Evolutionary conservation across 2,888 invertebrate genomes (phyloP), one percentile per base, ranked within the genome.

Genomic region (Dolichopus griseipennis): DNA sequence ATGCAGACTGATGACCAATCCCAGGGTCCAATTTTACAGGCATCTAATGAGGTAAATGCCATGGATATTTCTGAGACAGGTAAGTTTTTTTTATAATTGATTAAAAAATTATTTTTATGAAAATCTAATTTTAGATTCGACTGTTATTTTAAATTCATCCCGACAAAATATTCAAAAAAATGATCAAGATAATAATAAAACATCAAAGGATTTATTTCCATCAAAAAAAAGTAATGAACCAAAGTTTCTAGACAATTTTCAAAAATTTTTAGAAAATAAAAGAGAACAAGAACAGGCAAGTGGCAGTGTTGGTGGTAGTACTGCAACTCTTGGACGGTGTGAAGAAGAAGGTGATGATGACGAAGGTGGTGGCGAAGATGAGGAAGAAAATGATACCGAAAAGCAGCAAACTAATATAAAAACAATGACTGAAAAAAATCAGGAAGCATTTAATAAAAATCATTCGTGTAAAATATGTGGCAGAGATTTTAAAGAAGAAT

Each of bases 241-340:
- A 52, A 52, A 52, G 18, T 52, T 52, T 52, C 15, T 52, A 52
- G 52, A 52, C 18, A 52, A 52, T 52, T 52, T 52, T 52, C 52
- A 52, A 52, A 52, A 52, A 52, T 52, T 52, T 52, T 52, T 52
- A 52, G 52, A 52, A 52, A 52, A 52, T 15, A 52, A 52, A 52
- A 52, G 52, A 18, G 52, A 52, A 15, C 12, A 52, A 15, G 52
- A 52, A 18, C 2, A 7, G 8, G 8, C 12, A 7, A 12, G 4
- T 5, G 37, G 1, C 2, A 9, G 37, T 27, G 27, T 2, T 27
- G 27, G 27, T 27, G 5, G 3, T 27, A 27, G 2, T 41, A 41
- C 8, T 7, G 2, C 41, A 6, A 15, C 9, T 15, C 3, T 41
- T 15, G 15, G 41, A 41, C 2, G 2, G 2, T 2, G 41, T 41